These are phyloP conservation scores for Mionectes olivaceus DNA, from an alignment of 2,797 vertebrate genomes.

Conservation along the genomic window DNA sequence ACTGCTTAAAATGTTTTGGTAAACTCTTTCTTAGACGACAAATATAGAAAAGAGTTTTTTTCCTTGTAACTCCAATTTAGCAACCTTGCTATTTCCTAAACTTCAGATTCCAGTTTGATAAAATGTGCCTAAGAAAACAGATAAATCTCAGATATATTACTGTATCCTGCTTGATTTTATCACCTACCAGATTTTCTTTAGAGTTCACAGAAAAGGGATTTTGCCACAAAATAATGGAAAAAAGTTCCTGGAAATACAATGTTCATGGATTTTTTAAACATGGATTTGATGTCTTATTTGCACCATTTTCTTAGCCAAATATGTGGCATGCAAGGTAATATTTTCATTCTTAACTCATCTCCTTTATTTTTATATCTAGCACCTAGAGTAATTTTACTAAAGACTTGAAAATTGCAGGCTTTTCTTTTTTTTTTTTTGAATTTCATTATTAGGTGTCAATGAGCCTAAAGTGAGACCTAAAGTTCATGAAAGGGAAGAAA, in stretches of 20 bases:
- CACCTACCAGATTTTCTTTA: neutral
- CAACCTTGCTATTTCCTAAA: neutral
- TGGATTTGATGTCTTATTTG: neutral
- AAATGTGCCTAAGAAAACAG: neutral
- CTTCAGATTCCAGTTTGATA: neutral
- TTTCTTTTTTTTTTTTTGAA: neutral
- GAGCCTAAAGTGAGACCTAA: neutral
- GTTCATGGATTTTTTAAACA: neutral
- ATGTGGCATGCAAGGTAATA: neutral
- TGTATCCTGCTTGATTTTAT: neutral
- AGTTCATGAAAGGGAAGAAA: neutral
- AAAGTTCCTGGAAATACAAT: neutral
- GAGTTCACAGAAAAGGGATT: neutral
- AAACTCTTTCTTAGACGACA: neutral
- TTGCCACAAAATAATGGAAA: neutral
- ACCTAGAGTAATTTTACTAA: neutral
- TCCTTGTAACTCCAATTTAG: neutral
- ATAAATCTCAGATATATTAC: neutral
- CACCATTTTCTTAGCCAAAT: neutral
- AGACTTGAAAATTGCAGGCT: neutral
- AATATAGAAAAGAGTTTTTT: neutral
- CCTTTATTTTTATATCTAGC: neutral
- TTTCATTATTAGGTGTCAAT: neutral
- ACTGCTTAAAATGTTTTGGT: neutral
- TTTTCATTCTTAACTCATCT: neutral